Base-by-base conservation (phyloP, 2,113 vertebrate species). In the Tamias sibiricus region DNA sequence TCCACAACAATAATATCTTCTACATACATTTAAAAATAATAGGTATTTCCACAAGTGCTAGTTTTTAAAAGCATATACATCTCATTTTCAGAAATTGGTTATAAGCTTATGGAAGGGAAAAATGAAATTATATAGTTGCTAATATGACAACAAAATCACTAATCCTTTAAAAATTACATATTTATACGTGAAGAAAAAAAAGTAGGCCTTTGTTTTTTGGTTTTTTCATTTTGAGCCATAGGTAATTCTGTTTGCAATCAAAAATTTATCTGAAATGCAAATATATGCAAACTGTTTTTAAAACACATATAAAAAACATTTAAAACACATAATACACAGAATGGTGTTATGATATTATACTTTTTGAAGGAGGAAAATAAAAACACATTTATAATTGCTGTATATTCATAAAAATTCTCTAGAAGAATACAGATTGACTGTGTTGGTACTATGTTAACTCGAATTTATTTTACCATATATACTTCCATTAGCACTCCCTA, bases 211-310 rank as follows among this genome's bases (percentile, higher is more conserved):
- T n/a, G n/a, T n/a, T n/a, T n/a, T n/a, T n/a, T n/a, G n/a, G n/a
- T 57, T 95, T 90, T 97, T 98, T 96, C 54, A 91, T 96, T 97
- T 54, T 79, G 44, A 87, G 52, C n/a, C 94, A 77, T 30, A 87
- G 62, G 66, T 94, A 97, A 96, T 93, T 90, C 96, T 90, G 52
- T 87, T 86, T 90, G 64, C 87, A 98, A 96, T 79, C 95, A 97
- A 95, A 76, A 94, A 87, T 97, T 94, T 94, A 84, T 30, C 42
- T 66, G 35, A 7, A 52, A 91, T 79, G 57, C 20, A 74, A 75
- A 71, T 64, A 71, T 30, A 57, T 57, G 1, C 2, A 77, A 42
- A 49, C 0, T 74, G 4, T 44, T 71, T 82, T 81, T n/a, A n/a
- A n/a, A n/a, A n/a, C n/a, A n/a, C n/a, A n/a, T n/a, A n/a, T n/a